A percentile compares a stretch with the other conserved stretches of the same genome.
Conservation (phyloP, 2,113 vertebrate genomes). For the Chaetura pelagica region DNA sequence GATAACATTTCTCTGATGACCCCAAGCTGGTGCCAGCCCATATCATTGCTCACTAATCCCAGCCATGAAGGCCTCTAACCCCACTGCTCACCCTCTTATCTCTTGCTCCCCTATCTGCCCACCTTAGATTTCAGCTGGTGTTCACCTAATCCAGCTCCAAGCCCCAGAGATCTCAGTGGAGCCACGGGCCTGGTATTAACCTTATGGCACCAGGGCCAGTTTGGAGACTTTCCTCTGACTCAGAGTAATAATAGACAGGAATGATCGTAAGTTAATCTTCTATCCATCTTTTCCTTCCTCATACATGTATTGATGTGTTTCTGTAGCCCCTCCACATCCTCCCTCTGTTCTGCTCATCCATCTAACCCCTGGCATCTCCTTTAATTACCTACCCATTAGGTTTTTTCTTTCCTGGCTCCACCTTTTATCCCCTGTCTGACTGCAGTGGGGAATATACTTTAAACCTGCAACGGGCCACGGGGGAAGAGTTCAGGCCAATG, state of each 20-base stretch:
- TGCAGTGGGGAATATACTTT: neutral
- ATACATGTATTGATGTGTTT: conserved; percentile 28
- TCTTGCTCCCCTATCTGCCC: neutral
- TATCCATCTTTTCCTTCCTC: neutral
- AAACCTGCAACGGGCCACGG: neutral
- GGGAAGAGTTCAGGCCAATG: neutral
- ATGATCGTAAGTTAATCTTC: neutral
- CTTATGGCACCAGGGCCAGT: neutral
- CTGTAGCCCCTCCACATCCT: neutral
- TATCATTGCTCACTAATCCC: neutral
- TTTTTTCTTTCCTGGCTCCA: conserved; percentile 3
- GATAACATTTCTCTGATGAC: neutral
- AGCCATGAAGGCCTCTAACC: neutral
- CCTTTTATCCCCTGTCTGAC: neutral
- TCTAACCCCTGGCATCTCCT: conserved; percentile 24
- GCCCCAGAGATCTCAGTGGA: neutral
- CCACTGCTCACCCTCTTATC: neutral
- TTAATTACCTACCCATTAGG: conserved; percentile 62
- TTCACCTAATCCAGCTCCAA: neutral
- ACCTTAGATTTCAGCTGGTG: neutral
- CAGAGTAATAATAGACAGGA: conserved; percentile 6
- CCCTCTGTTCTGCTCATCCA: neutral
- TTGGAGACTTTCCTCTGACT: conserved; percentile 30
- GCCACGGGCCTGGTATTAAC: conserved; percentile 14
- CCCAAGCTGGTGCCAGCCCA: fast-evolving